Conservation (phyloP, 1,140 invertebrate genomes). For the Hormaphis cornu region DNA sequence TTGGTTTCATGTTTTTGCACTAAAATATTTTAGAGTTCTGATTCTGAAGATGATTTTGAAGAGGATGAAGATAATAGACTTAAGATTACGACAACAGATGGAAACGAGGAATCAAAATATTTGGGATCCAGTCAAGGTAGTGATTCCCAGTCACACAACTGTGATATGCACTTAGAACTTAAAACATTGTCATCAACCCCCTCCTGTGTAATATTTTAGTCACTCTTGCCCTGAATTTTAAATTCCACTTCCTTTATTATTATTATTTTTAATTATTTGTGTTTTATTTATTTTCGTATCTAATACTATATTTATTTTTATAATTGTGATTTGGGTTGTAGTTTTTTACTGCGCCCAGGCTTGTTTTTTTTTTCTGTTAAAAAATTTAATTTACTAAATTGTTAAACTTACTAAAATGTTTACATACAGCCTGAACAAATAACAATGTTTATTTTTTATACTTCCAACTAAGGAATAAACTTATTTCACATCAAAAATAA, state of each 20-base stretch:
- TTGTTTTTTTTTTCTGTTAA: not conserved
- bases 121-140: constrained; percentile 18
- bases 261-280: not conserved
- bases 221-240: not conserved
- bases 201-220: constrained; percentile 22
- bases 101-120: not conserved
- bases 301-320: too few relatives aligned
- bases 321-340: not conserved
- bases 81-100: not conserved
- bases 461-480: not conserved
- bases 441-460: not conserved
- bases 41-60: constrained; percentile 27
- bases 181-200: not conserved
- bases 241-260: not conserved
- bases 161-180: constrained; percentile 7
- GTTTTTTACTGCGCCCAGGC: not conserved
- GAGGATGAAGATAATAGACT: constrained; percentile 2
- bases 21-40: not conserved
- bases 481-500: not conserved
- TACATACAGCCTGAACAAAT: not conserved
- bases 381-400: not conserved
- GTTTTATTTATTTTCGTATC: not conserved
- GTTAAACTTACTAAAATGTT: not conserved
- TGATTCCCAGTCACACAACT: not conserved
- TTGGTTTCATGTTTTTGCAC: not conserved